Evolutionary conservation across 2,888 invertebrate genomes (phyloP).

Genomic region (Spialia ferax): DNA sequence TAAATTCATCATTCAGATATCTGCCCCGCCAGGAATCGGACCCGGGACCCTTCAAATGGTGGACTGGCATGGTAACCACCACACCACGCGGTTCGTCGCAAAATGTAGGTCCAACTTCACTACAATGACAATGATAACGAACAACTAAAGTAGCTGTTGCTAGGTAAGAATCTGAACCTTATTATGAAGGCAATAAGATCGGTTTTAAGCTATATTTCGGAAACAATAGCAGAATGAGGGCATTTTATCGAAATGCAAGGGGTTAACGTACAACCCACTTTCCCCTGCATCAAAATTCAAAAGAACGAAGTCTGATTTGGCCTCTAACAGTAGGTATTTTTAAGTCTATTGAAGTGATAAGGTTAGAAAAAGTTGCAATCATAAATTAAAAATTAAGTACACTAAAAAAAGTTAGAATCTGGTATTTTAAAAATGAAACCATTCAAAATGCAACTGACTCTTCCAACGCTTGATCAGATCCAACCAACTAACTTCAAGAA

Average conservation of each 20-base stretch:
- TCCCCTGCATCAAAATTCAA: conserved; percentile 21
- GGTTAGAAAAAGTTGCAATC: too few relatives aligned
- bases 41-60: too few relatives aligned
- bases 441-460: too few relatives aligned
- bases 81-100: too few relatives aligned
- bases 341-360: background rate
- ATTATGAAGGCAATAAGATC: conserved; percentile 4
- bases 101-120: background rate
- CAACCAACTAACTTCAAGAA: too few relatives aligned
- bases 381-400: too few relatives aligned
- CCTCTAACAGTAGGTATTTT: background rate
- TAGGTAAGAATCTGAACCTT: background rate
- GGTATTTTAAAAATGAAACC: too few relatives aligned
- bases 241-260: conserved; percentile 12
- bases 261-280: conserved; percentile 28
- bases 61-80: too few relatives aligned
- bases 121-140: background rate
- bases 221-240: conserved; percentile 15
- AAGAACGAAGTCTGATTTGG: conserved; percentile 12
- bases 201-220: background rate
- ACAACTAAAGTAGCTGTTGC: background rate
- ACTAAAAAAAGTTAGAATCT: too few relatives aligned
- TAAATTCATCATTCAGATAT: too few relatives aligned
- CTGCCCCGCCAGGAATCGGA: too few relatives aligned
- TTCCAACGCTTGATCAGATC: too few relatives aligned